Conservation (phyloP, 2,113 vertebrate species). For the Halcyon senegalensis region DNA sequence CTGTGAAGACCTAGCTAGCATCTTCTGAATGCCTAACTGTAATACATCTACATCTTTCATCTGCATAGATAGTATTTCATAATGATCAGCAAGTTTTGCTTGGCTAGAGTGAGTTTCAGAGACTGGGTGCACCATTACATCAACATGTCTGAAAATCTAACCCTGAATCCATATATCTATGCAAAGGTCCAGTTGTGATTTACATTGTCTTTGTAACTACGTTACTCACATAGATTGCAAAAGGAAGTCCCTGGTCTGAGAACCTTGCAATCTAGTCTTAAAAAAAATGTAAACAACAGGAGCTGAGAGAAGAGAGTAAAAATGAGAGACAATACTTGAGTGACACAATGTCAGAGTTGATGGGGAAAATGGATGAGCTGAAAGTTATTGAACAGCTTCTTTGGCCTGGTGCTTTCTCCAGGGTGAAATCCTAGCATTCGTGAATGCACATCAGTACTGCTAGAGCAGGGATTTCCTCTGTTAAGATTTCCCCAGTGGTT, state of each 20-base stretch:
- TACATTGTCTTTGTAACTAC: fast-evolving
- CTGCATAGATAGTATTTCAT: neutral
- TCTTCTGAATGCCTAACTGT: neutral
- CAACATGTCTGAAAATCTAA: neutral
- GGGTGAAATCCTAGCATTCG: neutral
- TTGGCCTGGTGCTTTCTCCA: neutral
- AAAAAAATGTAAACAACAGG: neutral
- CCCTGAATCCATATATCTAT: neutral
- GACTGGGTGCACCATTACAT: fast-evolving
- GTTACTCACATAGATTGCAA: neutral
- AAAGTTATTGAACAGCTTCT: neutral
- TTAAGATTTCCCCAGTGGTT: neutral
- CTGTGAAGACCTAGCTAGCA: neutral
- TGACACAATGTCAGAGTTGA: neutral
- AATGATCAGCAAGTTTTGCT: neutral
- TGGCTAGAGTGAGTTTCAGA: neutral
- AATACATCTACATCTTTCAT: neutral
- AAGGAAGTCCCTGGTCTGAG: neutral
- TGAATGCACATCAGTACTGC: neutral
- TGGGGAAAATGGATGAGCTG: neutral
- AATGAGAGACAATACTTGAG: neutral
- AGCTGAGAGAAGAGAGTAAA: neutral
- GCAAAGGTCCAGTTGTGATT: neutral
- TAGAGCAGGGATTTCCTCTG: neutral
- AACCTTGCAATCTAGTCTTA: neutral